Evolutionary conservation across 2,888 invertebrate genomes (phyloP).

Genomic region (Lochmaea capreae): DNA sequence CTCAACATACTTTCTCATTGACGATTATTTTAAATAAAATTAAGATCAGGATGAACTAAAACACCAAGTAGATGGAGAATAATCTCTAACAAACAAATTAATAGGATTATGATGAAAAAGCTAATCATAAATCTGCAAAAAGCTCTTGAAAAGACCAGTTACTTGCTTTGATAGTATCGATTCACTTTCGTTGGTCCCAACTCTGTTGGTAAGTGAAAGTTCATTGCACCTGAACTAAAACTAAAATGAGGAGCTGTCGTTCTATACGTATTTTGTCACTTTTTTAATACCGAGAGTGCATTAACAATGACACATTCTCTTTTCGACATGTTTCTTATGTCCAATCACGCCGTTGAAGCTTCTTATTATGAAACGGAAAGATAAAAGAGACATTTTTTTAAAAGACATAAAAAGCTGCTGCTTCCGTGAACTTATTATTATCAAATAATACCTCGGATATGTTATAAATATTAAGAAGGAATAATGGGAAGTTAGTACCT

Average conservation of each 20-base stretch:
- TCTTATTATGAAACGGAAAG: not conserved
- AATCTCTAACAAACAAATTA: too few relatives aligned
- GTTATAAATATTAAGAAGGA: too few relatives aligned
- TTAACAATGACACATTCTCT: constrained; percentile 9
- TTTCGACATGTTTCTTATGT: constrained; percentile 7
- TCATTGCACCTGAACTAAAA: constrained; percentile 39
- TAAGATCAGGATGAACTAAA: too few relatives aligned
- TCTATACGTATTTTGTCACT: constrained; percentile 14
- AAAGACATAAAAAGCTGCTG: not conserved
- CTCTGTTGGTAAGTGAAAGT: constrained; percentile 43
- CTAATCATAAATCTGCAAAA: not conserved
- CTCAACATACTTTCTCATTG: too few relatives aligned
- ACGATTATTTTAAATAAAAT: too few relatives aligned
- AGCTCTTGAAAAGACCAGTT: not conserved
- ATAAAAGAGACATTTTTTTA: not conserved
- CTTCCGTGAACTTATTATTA: not conserved
- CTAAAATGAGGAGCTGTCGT: constrained; percentile 15
- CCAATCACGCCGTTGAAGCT: not conserved
- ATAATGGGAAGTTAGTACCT: too few relatives aligned
- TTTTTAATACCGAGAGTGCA: constrained; percentile 9
- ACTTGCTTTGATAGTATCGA: constrained; percentile 14
- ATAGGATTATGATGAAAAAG: too few relatives aligned
- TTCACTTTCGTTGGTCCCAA: constrained; percentile 18
- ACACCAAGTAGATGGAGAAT: too few relatives aligned
- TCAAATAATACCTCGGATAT: not conserved